Base-by-base conservation (phyloP, 2,797 vertebrate genomes). In the Sparus aurata region DNA sequence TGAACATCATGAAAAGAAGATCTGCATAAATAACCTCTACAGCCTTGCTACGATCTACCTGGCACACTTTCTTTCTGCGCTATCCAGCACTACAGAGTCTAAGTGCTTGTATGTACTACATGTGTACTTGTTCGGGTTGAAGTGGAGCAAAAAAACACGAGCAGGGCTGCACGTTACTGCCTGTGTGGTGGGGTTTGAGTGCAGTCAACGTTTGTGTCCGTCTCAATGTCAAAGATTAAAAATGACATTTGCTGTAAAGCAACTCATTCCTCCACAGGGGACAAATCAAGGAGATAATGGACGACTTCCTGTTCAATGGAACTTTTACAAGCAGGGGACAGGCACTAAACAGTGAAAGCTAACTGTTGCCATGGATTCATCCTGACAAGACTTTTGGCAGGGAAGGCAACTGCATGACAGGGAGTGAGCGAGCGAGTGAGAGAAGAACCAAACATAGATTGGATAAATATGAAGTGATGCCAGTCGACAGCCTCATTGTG, bases 311-410 rank as follows among this genome's bases (percentile, higher is more conserved):
- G 66, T 66, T 79, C 46, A 58, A 16, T 79, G 77, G 50, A 79
- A 65, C 71, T 23, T 17, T 45, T 62, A 67, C 38, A 74, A 72
- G 61, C 13, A 59, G n/a, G 57, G 60, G 62, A 58, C 61, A n/a
- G 45, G 73, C 46, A 63, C 18, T 73, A 66, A 79, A 49, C 72
- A 73, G 77, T 81, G 73, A 84, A 1, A 50, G 79, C 64, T 63
- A 74, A 61, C 75, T 41, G 89, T 92, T 93, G 87, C 89, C 87
- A 93, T 92, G 93, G 92, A 93, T 90, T 92, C 85, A 85, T 84
- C 76, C 79, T 76, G 73, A 83, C 83, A 50, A 65, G 69, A 61
- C 67, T 63, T 83, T 83, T 72, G 75, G 66, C 68, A 77, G 65
- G 46, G 17, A 71, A 65, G 12, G 58, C 47, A 78, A 71, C 41